Evolutionary conservation across 2,797 vertebrate species (phyloP).

Genomic region (Semaprochilodus insignis): DNA sequence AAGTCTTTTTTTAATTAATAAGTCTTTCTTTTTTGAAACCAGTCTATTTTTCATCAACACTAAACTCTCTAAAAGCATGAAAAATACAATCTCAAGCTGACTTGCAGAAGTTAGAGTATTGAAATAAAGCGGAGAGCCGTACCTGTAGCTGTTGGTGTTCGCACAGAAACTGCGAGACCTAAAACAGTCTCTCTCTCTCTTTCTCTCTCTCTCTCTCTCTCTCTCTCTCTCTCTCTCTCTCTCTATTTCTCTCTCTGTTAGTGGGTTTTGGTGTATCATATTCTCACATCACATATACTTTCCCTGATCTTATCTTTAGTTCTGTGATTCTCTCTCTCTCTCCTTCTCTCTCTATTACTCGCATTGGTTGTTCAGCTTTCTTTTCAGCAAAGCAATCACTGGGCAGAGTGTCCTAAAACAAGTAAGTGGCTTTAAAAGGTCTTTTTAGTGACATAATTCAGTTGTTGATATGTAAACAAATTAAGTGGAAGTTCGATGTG

Average conservation of each 20-base stretch:
- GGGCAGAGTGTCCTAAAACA: no score
- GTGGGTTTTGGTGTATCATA: not conserved
- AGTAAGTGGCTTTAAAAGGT: no score
- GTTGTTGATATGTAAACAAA: no score
- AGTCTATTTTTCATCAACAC: no score
- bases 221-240: not conserved
- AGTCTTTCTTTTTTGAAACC: no score
- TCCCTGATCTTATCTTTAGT: conserved; percentile 23
- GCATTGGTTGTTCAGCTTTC: not conserved
- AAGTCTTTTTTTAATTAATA: no score
- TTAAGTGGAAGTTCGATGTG: no score
- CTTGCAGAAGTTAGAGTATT: no score
- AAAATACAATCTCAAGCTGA: no score
- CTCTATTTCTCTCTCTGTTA: not conserved
- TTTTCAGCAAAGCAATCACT: no score
- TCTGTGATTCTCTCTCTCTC: not conserved
- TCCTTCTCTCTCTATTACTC: not conserved
- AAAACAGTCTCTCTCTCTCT: not conserved
- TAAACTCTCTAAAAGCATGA: no score
- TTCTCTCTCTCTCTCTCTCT: not conserved
- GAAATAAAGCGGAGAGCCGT: not conserved
- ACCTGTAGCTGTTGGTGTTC: conserved; percentile 10
- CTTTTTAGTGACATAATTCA: no score
- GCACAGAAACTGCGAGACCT: not conserved
- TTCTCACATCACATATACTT: not conserved